Conservation (phyloP, 2,797 vertebrate genomes). For the Novumbra hubbsi region DNA sequence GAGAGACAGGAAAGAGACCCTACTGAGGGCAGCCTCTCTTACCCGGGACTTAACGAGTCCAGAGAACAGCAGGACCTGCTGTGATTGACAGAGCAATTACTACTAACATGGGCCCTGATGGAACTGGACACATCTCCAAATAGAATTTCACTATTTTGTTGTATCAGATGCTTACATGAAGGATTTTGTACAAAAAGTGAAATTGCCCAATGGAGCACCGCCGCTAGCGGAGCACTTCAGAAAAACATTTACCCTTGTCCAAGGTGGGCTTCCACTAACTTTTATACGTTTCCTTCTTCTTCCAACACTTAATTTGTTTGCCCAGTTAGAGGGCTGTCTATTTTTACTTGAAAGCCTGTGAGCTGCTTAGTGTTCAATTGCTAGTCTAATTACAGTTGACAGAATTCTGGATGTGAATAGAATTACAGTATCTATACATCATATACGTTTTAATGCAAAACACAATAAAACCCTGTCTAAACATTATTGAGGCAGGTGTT, state of each 20-base stretch:
- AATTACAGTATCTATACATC: neutral
- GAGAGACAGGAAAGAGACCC: conserved; percentile 23
- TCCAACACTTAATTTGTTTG: conserved; percentile 64
- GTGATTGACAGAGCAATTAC: conserved; percentile 89
- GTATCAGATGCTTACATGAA: conserved; percentile 73
- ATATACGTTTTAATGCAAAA: conserved; percentile 2
- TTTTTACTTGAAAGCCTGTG: conserved; percentile 59
- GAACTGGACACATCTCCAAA: conserved; percentile 80
- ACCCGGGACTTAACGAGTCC: conserved; percentile 69
- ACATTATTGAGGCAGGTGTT: neutral
- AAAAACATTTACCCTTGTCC: conserved; percentile 70
- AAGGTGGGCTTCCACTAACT: conserved; percentile 73
- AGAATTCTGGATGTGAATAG: conserved; percentile 2
- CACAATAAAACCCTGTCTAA: neutral
- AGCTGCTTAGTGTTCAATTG: conserved; percentile 46
- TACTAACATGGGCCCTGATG: conserved; percentile 71
- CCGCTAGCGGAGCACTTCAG: conserved; percentile 41
- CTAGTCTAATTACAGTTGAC: conserved; percentile 57
- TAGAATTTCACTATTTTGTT: conserved; percentile 78
- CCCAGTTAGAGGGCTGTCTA: conserved; percentile 61
- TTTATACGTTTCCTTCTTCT: conserved; percentile 60
- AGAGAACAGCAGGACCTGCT: conserved; percentile 65
- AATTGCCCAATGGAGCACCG: neutral
- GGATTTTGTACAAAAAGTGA: conserved; percentile 60
- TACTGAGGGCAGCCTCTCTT: conserved; percentile 19